Evolutionary conservation across 2,888 invertebrate species (phyloP).

Genomic region (Yponomeuta evonymella): DNA sequence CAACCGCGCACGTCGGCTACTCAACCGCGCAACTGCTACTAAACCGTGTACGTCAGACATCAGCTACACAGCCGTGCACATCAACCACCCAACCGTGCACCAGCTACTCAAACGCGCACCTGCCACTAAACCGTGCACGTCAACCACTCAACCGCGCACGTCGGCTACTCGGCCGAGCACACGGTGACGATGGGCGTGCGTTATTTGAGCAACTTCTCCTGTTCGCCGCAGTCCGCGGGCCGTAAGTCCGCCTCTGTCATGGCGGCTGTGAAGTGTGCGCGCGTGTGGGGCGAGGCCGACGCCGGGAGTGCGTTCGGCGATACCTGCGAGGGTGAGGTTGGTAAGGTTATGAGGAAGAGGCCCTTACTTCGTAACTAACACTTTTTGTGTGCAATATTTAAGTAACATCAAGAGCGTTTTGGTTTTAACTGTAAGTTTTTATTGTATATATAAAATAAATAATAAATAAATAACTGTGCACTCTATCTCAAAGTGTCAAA

Average conservation of each 20-base stretch:
- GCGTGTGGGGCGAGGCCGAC: constrained; percentile 50
- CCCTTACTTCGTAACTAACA: no score
- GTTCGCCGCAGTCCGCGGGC: constrained; percentile 40
- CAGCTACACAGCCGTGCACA: not conserved
- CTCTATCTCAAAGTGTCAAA: no score
- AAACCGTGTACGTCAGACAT: not conserved
- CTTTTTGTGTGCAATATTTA: no score
- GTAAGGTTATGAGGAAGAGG: no score
- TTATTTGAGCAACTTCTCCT: constrained; percentile 55
- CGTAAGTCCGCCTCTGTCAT: constrained; percentile 27
- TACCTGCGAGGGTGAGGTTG: constrained; percentile 36
- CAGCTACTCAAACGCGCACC: no score
- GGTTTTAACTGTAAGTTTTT: no score
- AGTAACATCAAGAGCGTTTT: no score
- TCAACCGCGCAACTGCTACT: no score
- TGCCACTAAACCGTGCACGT: no score
- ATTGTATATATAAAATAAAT: no score
- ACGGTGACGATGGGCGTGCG: constrained; percentile 11
- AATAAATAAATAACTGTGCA: no score
- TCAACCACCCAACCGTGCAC: not conserved
- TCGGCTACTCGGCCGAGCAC: not conserved
- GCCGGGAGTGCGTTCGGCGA: constrained; percentile 56
- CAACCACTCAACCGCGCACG: not conserved
- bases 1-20: no score
- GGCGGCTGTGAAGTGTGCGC: constrained; percentile 42